These are phyloP conservation scores for Trachelus iudaicus DNA, from an alignment of 2,888 invertebrate species.

Conservation along the genomic window DNA sequence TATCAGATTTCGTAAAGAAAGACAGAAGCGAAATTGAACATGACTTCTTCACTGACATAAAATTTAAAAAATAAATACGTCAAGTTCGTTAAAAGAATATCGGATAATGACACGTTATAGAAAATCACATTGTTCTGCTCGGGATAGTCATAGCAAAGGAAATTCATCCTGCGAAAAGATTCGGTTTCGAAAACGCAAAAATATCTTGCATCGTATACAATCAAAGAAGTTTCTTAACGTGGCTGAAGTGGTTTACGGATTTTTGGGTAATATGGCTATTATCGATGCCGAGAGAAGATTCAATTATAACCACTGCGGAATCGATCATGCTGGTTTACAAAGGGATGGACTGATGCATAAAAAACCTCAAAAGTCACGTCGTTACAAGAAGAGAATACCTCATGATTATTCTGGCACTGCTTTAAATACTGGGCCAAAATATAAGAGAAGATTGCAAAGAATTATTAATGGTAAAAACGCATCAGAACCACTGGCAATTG, in stretches of 20 bases:
- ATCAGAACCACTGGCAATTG: not conserved
- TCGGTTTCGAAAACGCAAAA: not conserved
- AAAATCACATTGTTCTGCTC: not conserved
- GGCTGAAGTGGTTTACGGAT: slow-evolving; percentile 13
- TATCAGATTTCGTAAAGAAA: not conserved
- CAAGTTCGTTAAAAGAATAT: not conserved
- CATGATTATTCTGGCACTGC: slow-evolving; percentile 7
- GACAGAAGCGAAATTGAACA: not conserved
- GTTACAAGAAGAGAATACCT: not conserved
- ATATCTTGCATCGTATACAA: slow-evolving; percentile 3
- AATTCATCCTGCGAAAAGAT: not conserved
- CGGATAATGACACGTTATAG: not conserved
- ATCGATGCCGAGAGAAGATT: slow-evolving; percentile 5
- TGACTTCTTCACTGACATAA: not conserved
- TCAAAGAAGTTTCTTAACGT: slow-evolving; percentile 3
- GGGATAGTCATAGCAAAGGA: not conserved
- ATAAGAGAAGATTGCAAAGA: not conserved
- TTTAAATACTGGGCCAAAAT: not conserved
- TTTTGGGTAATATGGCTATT: slow-evolving; percentile 14
- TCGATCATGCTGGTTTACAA: not conserved
- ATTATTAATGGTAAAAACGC: not conserved
- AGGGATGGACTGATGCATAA: not conserved
- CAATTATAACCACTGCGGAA: not conserved
- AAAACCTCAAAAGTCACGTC: not conserved
- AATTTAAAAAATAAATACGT: not conserved